phyloP scores from a whole-genome alignment of 2,888 invertebrate species.

The Myopa tessellatipennis region DNA sequence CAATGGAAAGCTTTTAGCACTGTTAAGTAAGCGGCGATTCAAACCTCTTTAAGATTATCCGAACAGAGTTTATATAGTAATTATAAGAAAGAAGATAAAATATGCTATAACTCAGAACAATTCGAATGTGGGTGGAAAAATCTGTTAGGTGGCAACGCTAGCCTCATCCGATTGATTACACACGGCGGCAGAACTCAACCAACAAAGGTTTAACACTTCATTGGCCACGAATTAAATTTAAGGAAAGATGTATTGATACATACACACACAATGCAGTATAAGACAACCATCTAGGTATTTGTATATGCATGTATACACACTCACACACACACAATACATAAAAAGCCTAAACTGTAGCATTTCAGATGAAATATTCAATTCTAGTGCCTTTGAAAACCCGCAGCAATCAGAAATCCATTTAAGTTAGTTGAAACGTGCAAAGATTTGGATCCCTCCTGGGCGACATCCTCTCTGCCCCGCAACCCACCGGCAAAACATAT shows the following conservation, averaged over 20 bases:
- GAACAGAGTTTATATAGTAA: too few species aligned
- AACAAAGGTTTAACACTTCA: conserved; percentile 39
- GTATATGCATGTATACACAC: background rate
- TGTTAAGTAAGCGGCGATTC: too few species aligned
- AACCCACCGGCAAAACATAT: background rate
- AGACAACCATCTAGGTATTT: background rate
- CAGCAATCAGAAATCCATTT: too few species aligned
- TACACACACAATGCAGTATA: background rate
- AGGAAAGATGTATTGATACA: conserved; percentile 9
- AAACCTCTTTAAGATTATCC: too few species aligned
- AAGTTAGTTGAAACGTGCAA: background rate
- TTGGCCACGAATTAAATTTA: conserved; percentile 37
- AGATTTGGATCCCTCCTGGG: background rate
- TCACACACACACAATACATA: background rate
- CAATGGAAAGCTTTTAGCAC: too few species aligned
- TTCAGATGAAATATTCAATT: too few species aligned
- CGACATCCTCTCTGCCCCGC: background rate
- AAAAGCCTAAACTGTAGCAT: too few species aligned
- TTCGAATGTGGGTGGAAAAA: background rate
- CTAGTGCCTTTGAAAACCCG: too few species aligned
- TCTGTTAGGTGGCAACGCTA: conserved; percentile 12
- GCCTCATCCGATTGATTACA: background rate
- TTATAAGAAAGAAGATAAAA: too few species aligned
- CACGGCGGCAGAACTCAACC: conserved; percentile 5
- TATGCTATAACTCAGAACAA: background rate